Evolutionary conservation across 2,888 invertebrate genomes (phyloP).

Genomic region (Exephanes ischioxanthus): DNA sequence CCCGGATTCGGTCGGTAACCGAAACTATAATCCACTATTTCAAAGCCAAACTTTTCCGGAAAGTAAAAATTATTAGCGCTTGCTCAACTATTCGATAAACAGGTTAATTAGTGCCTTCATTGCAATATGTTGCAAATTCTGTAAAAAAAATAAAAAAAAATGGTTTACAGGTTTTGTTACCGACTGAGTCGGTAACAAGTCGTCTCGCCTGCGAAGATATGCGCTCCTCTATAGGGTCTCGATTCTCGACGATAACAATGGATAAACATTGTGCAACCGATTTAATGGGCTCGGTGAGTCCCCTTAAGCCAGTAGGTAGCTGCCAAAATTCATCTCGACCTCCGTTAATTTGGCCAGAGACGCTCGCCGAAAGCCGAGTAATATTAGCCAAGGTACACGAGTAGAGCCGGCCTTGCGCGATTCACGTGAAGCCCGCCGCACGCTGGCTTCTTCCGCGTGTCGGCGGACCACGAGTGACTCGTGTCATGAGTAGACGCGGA

Average conservation of each 20-base stretch:
- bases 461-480: constrained; percentile 28
- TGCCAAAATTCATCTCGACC: constrained; percentile 42
- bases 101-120: too few relatives aligned
- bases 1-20: not conserved
- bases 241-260: constrained; percentile 15
- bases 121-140: too few relatives aligned
- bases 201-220: not conserved
- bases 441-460: constrained; percentile 34
- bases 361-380: constrained; percentile 44
- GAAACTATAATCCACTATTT: too few relatives aligned
- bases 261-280: constrained; percentile 24
- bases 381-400: constrained; percentile 59
- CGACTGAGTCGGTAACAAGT: too few relatives aligned
- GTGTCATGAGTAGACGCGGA: constrained; percentile 40
- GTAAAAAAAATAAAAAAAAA: too few relatives aligned
- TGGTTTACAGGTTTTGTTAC: too few relatives aligned
- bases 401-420: constrained; percentile 62
- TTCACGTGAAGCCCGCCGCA: constrained; percentile 45
- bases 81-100: too few relatives aligned
- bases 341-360: constrained; percentile 39
- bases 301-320: not conserved
- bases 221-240: constrained; percentile 19
- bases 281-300: constrained; percentile 18
- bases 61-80: too few relatives aligned
- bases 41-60: too few relatives aligned